Evolutionary conservation across 2,113 vertebrate species (phyloP), one percentile per base, ranked within the genome.

Genomic region (Seriola aureovittata): DNA sequence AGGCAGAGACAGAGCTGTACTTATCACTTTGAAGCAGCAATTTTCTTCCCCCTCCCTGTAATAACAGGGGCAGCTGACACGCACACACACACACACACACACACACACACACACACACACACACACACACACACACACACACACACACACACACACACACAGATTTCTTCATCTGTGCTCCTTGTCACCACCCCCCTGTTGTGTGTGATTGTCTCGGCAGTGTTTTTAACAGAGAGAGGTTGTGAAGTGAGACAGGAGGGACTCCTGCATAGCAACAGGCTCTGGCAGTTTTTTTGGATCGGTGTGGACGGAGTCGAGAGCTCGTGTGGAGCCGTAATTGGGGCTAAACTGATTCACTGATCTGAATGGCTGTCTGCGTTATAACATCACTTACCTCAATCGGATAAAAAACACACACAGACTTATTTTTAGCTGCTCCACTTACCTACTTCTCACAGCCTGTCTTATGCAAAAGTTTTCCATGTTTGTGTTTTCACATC

Each of bases 261-360:
- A 55, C 71, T 72, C 63, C 77, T 84, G 76, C 87, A 52, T 91
- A 83, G 89, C 89, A 89, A 91, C 89, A 83, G 72, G 70, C 73
- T 75, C 64, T 32, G 80, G 23, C 65, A 71, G 75, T 50, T 80
- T 50, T 80, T 76, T 55, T 9, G 19, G 25, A 1, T 62, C 48
- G 21, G 64, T 23, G 55, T 11, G 14, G 46, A 64, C 17, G 29
- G 36, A 21, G 72, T n/a, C 3, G 8, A 21, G 48, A n/a, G 71
- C 57, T 34, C 8, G 57, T 10, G 10, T 46, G 7, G 34, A 75
- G 66, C 65, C 58, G 38, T 59, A 60, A 73, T 80, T 25, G 54
- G 52, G 44, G 44, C 48, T 8, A 17, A 50, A 38, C 13, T 19
- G 46, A 81, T 52, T 57, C 17, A 21, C 5, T 10, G 54, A 38